phyloP scores from a whole-genome alignment of 2,888 invertebrate genomes.

The Pseudeuparius sepicola region DNA sequence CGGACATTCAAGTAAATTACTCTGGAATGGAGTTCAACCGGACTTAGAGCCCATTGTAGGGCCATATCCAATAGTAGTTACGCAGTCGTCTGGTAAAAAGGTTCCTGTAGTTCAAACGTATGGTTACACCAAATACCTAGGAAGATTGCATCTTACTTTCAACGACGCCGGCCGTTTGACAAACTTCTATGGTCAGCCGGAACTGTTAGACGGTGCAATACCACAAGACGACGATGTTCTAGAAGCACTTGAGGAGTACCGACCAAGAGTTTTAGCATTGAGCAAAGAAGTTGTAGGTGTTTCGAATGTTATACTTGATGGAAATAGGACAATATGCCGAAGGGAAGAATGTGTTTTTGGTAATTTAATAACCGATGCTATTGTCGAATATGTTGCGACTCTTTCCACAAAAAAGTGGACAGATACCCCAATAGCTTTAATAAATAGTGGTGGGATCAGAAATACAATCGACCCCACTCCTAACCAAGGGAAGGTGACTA shows the following conservation, averaged over 20 bases:
- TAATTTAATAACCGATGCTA: conserved; percentile 69
- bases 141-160: conserved; percentile 56
- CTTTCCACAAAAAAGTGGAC: conserved; percentile 48
- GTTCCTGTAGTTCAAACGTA: conserved; percentile 84
- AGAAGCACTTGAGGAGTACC: conserved; percentile 49
- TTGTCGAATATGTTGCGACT: conserved; percentile 47
- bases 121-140: conserved; percentile 85
- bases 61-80: conserved; percentile 65
- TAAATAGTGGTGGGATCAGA: conserved; percentile 71
- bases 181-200: conserved; percentile 61
- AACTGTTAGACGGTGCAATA: conserved; percentile 56
- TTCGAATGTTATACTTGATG: conserved; percentile 62
- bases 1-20: conserved; percentile 84
- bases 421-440: conserved; percentile 62
- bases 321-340: conserved; percentile 50
- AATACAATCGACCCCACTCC: conserved; percentile 43
- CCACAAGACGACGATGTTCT: conserved; percentile 57
- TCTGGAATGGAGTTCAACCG: conserved; percentile 65
- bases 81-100: conserved; percentile 57
- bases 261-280: conserved; percentile 44
- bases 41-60: conserved; percentile 62
- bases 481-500: conserved; percentile 52
- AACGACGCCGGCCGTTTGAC: conserved; percentile 61
- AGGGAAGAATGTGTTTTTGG: conserved; percentile 74
- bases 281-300: conserved; percentile 52